Base-by-base conservation (phyloP, 2,888 invertebrate species). In the Deilephila porcellus region DNA sequence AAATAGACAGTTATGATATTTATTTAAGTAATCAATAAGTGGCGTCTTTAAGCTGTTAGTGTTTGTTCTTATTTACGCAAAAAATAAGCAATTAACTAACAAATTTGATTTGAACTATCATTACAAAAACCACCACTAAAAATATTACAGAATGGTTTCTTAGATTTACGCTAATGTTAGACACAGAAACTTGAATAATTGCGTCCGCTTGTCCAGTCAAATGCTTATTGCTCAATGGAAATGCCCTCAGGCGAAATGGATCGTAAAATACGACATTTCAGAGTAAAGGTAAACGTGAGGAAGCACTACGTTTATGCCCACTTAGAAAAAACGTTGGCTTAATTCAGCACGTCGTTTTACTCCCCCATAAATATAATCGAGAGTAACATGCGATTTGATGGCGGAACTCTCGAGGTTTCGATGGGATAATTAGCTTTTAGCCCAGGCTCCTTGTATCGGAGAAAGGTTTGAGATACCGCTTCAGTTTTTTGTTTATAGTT, bases 261-360 rank as follows among this genome's bases (percentile, higher is more conserved):
- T 90, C 93, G 91, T 93, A 93, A 93, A 93, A 93, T 93, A 92
- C 89, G 91, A 91, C 88, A 90, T 92, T 93, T 89, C 91, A 92
- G 91, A 82, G 92, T 91, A 90, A 92, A 67, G 82, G 92, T 91
- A 91, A 90, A 91, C 86, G 90, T 90, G 85, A 85, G 86, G 87
- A 89, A 89, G 88, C 86, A 86, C 88, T 83, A 86, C 91, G 88
- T 92, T 93, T 92, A 93, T 89, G 90, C 90, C 92, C 93, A 93
- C 93, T 93, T 92, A 90, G 89, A 91, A 93, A 93, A 93, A 93
- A 93, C 90, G 91, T 91, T 90, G 90, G 91, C 90, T 92, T 93
- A 92, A 94, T 93, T 91, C 92, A 92, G 88, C 88, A 89, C 91
- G 84, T 90, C 90, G 87, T 90, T 90, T 79, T 82, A 83, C 85